Base-by-base conservation (phyloP, 2,888 invertebrate genomes). In the Pyrocoelia pectoralis region DNA sequence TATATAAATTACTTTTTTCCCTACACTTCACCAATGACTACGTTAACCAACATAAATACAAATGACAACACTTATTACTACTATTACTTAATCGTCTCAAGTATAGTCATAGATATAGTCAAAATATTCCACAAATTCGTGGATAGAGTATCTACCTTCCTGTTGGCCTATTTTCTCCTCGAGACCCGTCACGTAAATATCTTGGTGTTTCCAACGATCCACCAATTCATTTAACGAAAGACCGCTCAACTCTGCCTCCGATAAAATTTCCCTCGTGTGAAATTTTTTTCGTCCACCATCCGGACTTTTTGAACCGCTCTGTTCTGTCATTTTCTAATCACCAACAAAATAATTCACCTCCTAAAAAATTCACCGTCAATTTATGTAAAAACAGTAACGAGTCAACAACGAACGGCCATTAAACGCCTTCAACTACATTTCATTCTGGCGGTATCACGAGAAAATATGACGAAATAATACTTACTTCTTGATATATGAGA, bases 161-260 rank as follows among this genome's bases (percentile, higher is more conserved):
- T 89, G 87, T 84, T 87, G 86, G 83, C 88, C 84, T 82, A 87
- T 84, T 84, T 89, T 89, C 73, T 88, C 84, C 86, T 92, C 91
- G 82, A 92, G 86, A 77, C 85, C 85, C 80, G 89, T 88, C 83
- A 91, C 86, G 84, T 90, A 92, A 79, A 85, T 85, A 83, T 91
- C 91, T 86, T 91, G 91, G 81, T 86, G 86, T 81, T 84, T 86
- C 91, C 91, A 91, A 77, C 88, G 87, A 80, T 85, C 84, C 74
- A 86, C 85, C 80, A 90, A 86, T 75, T 90, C 88, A 72, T 88
- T 87, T 76, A 85, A 84, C 72, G 86, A 85, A 71, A 88, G 83
- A 75, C 83, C 83, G 76, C 88, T 86, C 78, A 89, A 81, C 77
- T 90, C 89, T 73, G 86, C 84, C 68, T 89, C 86, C 74, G 85